Evolutionary conservation across 2,888 invertebrate species (phyloP).

Genomic region (Nemotelus pantherinus): DNA sequence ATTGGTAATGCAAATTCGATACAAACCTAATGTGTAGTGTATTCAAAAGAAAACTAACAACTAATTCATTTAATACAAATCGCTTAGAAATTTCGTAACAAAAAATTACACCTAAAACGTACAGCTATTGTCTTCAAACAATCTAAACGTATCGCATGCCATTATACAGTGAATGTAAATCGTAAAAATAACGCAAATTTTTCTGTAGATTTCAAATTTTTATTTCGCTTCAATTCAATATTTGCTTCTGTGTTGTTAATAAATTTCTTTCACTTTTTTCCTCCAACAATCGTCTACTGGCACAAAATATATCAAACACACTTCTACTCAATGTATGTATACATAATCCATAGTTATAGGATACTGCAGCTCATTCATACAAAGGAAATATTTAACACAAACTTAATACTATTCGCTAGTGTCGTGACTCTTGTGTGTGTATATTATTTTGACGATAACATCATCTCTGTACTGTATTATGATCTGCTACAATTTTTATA

Average conservation of each 20-base stretch:
- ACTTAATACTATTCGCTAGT: conserved; percentile 22
- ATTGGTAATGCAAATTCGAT: conserved; percentile 38
- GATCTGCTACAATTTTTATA: neutral
- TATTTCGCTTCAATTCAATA: neutral
- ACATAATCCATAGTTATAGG: neutral
- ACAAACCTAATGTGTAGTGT: conserved; percentile 12
- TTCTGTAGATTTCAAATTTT: too few relatives aligned
- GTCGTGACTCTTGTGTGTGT: conserved; percentile 7
- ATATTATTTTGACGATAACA: conserved; percentile 14
- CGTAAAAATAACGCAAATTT: too few relatives aligned
- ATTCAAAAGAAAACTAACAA: conserved; percentile 9
- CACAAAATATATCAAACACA: conserved; percentile 42
- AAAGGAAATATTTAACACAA: conserved; percentile 14
- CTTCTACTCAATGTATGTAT: neutral
- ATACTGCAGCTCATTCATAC: conserved; percentile 10
- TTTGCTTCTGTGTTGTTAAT: neutral
- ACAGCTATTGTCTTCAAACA: too few relatives aligned
- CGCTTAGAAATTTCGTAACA: conserved; percentile 34
- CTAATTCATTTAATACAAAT: conserved; percentile 24
- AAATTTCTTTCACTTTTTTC: conserved; percentile 7
- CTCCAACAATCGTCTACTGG: conserved; percentile 31
- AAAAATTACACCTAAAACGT: neutral
- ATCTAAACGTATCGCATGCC: too few relatives aligned
- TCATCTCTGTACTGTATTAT: conserved; percentile 3
- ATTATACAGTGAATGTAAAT: too few relatives aligned